Percentiles rank a stretch among this genome's conserved stretches.
Evolutionary conservation across 2,113 vertebrate genomes (phyloP).

Genomic region (Physeter macrocephalus): DNA sequence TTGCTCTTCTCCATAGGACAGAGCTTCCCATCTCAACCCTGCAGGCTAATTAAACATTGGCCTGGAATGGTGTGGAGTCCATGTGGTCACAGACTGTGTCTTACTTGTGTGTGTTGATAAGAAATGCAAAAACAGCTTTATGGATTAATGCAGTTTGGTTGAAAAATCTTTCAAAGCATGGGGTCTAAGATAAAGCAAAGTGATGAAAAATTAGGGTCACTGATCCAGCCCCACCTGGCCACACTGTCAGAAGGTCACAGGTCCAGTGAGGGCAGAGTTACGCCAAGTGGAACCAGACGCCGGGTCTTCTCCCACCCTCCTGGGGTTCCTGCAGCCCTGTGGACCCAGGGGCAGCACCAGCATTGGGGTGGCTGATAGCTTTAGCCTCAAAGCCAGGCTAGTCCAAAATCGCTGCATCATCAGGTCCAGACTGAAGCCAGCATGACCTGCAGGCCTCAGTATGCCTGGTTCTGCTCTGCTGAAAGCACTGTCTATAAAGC

Average conservation of each 20-base stretch:
- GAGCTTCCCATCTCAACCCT: background rate
- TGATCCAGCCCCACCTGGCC: background rate
- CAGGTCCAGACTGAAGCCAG: background rate
- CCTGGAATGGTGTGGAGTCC: background rate
- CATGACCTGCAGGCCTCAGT: background rate
- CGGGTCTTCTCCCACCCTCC: background rate
- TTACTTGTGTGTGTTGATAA: background rate
- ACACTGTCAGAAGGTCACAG: background rate
- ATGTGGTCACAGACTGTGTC: background rate
- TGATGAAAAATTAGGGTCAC: background rate
- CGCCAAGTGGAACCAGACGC: background rate
- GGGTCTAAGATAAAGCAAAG: background rate
- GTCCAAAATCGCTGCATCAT: background rate
- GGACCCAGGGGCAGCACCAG: background rate
- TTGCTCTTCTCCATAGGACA: background rate
- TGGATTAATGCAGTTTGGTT: background rate
- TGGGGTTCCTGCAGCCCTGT: background rate
- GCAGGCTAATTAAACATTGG: background rate
- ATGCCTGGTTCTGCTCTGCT: background rate
- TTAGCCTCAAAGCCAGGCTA: background rate
- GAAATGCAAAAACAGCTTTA: background rate
- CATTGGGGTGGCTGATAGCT: no score
- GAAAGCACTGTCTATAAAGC: background rate
- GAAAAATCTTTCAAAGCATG: background rate
- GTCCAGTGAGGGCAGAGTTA: background rate